phyloP scores from a whole-genome alignment of 2,797 vertebrate species.

The Coranthus polyacanthus region DNA sequence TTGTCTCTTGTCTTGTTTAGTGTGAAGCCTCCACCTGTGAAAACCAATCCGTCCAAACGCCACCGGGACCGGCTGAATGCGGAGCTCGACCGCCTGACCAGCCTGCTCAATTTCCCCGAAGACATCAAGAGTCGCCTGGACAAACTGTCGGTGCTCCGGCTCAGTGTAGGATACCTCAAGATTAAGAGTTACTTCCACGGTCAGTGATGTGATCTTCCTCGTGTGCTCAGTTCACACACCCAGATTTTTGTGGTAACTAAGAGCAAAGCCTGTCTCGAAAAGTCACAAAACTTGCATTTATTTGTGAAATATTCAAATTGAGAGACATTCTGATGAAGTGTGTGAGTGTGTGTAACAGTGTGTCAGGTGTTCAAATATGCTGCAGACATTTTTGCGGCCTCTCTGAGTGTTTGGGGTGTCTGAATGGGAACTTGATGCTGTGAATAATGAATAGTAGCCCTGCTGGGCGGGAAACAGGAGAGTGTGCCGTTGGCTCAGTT shows the following conservation, averaged over 20 bases:
- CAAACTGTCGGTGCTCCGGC: slow-evolving; percentile 92
- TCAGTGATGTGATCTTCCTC: slow-evolving; percentile 54
- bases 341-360: neutral
- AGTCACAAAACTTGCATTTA: neutral
- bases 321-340: neutral
- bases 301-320: slow-evolving; percentile 10
- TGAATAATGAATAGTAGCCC: slow-evolving; percentile 39
- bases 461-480: slow-evolving; percentile 40
- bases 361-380: slow-evolving; percentile 14
- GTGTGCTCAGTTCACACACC: neutral
- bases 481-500: slow-evolving; percentile 22
- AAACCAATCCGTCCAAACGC: slow-evolving; percentile 92
- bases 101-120: slow-evolving; percentile 88
- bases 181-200: slow-evolving; percentile 93
- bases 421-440: slow-evolving; percentile 30
- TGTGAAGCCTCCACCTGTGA: slow-evolving; percentile 55
- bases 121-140: slow-evolving; percentile 91
- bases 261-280: neutral
- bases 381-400: slow-evolving; percentile 41
- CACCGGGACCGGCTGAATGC: slow-evolving; percentile 92
- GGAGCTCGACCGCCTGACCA: slow-evolving; percentile 90
- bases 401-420: slow-evolving; percentile 27
- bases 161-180: slow-evolving; percentile 92
- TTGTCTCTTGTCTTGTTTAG: slow-evolving; percentile 37
- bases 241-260: neutral